These are phyloP conservation scores for Drosophila chauvacae DNA, from an alignment of 1,140 invertebrate species.

Conservation along the genomic window DNA sequence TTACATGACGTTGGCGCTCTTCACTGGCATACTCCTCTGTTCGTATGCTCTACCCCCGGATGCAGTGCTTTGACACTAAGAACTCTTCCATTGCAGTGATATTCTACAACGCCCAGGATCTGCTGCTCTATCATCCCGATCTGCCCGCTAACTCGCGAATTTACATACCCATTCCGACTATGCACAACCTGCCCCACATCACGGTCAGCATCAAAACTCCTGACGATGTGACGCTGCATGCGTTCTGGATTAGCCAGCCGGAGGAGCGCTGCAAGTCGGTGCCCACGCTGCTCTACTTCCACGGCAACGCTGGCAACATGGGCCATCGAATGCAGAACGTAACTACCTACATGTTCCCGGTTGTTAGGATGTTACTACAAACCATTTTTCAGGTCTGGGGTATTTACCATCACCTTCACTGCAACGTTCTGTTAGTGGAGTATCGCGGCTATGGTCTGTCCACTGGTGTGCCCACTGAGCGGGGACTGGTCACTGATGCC, in stretches of 20 bases:
- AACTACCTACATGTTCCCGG: background rate
- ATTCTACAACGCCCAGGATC: conserved; percentile 94
- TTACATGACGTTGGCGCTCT: conserved; percentile 88
- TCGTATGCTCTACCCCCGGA: conserved; percentile 63
- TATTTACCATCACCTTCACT: conserved; percentile 91
- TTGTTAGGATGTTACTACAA: too few species aligned
- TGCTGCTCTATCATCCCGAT: conserved; percentile 94
- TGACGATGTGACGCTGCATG: conserved; percentile 93
- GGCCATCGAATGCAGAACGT: conserved; percentile 93
- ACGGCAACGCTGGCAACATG: conserved; percentile 98
- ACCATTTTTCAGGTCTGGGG: conserved; percentile 85
- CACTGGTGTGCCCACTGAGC: conserved; percentile 93
- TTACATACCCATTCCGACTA: conserved; percentile 93
- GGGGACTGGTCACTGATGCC: conserved; percentile 94
- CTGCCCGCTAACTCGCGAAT: conserved; percentile 93
- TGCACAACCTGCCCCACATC: conserved; percentile 90
- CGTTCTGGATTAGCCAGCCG: conserved; percentile 93
- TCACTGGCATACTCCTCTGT: conserved; percentile 89
- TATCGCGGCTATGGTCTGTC: conserved; percentile 98
- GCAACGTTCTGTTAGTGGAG: conserved; percentile 95
- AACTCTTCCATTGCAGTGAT: conserved; percentile 86
- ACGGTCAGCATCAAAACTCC: conserved; percentile 91
- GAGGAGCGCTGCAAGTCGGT: conserved; percentile 87
- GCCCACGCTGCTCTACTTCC: conserved; percentile 95
- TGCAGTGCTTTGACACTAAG: background rate